Conservation (phyloP, 2,888 invertebrate genomes). For the Pachydiplax longipennis region DNA sequence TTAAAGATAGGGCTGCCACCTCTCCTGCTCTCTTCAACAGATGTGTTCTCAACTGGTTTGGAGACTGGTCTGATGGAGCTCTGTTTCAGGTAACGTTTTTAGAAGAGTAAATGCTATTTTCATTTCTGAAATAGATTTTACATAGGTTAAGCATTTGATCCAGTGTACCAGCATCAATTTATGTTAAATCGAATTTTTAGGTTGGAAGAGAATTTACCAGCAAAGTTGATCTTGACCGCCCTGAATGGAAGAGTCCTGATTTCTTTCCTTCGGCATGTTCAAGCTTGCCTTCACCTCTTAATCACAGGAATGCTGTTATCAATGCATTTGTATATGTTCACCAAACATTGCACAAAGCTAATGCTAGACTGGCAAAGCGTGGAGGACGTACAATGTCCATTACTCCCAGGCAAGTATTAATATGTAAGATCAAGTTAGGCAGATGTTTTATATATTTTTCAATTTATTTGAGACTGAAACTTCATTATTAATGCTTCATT, state of each 20-base stretch:
- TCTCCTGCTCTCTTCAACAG: conserved; percentile 99
- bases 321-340: conserved; percentile 99
- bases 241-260: conserved; percentile 85
- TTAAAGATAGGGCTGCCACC: conserved; percentile 98
- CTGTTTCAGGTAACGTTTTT: conserved; percentile 75
- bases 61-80: conserved; percentile 98
- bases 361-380: conserved; percentile 86
- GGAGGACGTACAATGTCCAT: conserved; percentile 97
- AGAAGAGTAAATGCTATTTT: background rate
- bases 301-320: conserved; percentile 94
- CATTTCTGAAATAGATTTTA: background rate
- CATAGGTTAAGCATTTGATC: background rate
- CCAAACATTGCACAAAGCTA: conserved; percentile 95
- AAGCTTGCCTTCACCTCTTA: conserved; percentile 75
- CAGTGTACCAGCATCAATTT: background rate
- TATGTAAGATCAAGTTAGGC: too few relatives aligned
- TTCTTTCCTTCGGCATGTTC: conserved; percentile 90
- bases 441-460: too few relatives aligned
- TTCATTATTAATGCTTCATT: background rate
- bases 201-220: conserved; percentile 96
- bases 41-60: conserved; percentile 96
- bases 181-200: conserved; percentile 55
- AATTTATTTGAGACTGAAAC: too few relatives aligned
- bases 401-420: conserved; percentile 75
- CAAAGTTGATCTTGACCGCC: conserved; percentile 91